Evolutionary conservation across 2,113 vertebrate species (phyloP).

Genomic region (Mola mola): DNA sequence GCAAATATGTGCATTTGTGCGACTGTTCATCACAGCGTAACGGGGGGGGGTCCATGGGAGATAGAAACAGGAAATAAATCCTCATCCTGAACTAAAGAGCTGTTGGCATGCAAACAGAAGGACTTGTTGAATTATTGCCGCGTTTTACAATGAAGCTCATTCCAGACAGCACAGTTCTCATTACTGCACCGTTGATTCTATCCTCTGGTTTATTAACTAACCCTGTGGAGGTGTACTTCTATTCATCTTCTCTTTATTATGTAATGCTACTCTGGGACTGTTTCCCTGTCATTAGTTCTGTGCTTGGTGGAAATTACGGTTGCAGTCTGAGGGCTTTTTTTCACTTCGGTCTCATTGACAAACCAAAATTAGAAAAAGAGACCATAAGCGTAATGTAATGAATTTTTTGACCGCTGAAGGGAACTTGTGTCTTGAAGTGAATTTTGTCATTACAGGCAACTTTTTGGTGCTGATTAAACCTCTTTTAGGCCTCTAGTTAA

Average conservation of each 20-base stretch:
- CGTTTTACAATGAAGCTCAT: too few species aligned
- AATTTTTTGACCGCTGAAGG: slow-evolving; percentile 8
- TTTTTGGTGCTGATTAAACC: too few species aligned
- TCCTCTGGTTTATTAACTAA: neutral
- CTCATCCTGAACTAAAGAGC: too few species aligned
- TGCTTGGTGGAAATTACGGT: slow-evolving; percentile 12
- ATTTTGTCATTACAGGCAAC: too few species aligned
- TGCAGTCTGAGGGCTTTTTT: neutral
- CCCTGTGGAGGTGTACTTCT: neutral
- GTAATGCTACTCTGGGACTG: neutral
- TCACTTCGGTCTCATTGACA: neutral
- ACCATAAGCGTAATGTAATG: slow-evolving; percentile 1
- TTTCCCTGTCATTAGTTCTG: slow-evolving; percentile 14
- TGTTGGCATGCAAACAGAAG: too few species aligned
- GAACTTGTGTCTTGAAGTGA: neutral
- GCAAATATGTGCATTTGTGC: too few species aligned
- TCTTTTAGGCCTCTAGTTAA: too few species aligned
- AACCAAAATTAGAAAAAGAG: neutral
- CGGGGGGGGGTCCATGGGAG: too few species aligned
- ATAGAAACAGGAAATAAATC: too few species aligned
- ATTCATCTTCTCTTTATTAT: slow-evolving; percentile 3
- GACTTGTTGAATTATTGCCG: too few species aligned
- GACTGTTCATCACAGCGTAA: too few species aligned
- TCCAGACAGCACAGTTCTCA: neutral
- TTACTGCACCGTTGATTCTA: neutral